phyloP scores from a whole-genome alignment of 2,113 vertebrate species.

The Alethe castanea region DNA sequence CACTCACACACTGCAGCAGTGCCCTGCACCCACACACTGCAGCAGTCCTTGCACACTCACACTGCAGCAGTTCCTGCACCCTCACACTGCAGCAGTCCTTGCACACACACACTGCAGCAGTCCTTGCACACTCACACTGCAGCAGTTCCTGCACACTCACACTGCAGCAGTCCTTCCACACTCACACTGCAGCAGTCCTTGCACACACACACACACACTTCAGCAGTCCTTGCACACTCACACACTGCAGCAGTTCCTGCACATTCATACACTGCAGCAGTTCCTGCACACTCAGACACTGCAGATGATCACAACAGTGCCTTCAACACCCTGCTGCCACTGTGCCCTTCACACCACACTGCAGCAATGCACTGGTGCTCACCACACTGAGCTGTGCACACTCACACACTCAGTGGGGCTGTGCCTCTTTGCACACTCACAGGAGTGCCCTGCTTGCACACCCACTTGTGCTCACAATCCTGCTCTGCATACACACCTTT shows the following conservation, averaged over 20 bases:
- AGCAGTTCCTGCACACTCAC: background rate
- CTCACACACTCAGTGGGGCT: rapidly evolving
- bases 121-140: too few relatives aligned
- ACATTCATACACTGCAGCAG: too few relatives aligned
- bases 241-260: background rate
- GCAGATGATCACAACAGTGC: rapidly evolving
- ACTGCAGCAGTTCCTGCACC: background rate
- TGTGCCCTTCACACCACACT: background rate
- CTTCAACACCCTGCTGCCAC: background rate
- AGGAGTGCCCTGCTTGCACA: background rate
- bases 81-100: background rate
- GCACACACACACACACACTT: too few relatives aligned
- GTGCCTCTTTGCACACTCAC: background rate
- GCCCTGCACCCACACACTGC: background rate
- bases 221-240: too few relatives aligned
- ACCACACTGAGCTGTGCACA: background rate
- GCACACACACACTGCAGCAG: background rate
- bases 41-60: background rate
- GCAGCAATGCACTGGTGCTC: background rate
- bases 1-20: too few relatives aligned
- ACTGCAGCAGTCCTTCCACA: background rate
- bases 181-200: background rate
- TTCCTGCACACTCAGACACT: too few relatives aligned
- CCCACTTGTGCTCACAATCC: rapidly evolving
- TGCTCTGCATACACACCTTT: rapidly evolving